Percentiles rank a stretch among this genome's conserved stretches.
Conservation (phyloP, 2,797 vertebrate species). For the Crypturellus tataupa region DNA sequence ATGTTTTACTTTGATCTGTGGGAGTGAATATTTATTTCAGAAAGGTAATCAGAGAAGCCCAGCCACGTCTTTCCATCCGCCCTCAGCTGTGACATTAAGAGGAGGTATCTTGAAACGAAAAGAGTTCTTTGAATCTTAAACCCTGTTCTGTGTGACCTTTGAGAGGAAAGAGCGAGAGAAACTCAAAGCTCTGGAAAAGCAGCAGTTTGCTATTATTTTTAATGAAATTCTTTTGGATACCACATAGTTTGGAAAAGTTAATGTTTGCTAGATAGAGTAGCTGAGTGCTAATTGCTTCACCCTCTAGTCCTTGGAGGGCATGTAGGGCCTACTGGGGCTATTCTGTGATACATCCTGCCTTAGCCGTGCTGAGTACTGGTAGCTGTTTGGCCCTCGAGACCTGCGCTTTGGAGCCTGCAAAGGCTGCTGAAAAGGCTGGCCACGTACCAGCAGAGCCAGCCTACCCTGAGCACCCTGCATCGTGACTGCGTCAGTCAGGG, state of each 20-base stretch:
- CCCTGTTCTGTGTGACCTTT: background rate
- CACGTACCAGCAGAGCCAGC: background rate
- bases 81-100: slow-evolving; percentile 42
- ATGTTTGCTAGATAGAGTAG: background rate
- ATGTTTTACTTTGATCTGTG: slow-evolving; percentile 60
- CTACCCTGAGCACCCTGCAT: background rate
- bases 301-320: background rate
- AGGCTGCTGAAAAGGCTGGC: background rate
- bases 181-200: background rate
- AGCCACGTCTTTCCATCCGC: slow-evolving; percentile 29
- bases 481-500: background rate
- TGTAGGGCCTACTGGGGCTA: background rate
- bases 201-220: background rate
- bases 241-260: slow-evolving; percentile 2
- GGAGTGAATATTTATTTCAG: slow-evolving; percentile 50
- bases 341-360: background rate
- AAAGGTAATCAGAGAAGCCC: slow-evolving; percentile 30
- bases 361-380: rapidly evolving
- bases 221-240: background rate
- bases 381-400: background rate
- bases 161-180: slow-evolving; percentile 6
- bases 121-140: slow-evolving; percentile 9
- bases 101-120: slow-evolving; percentile 1
- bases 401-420: background rate
- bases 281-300: background rate